Evolutionary conservation across 2,888 invertebrate genomes (phyloP), one percentile per base, ranked within the genome.

Genomic region (Cremastinae sp.): DNA sequence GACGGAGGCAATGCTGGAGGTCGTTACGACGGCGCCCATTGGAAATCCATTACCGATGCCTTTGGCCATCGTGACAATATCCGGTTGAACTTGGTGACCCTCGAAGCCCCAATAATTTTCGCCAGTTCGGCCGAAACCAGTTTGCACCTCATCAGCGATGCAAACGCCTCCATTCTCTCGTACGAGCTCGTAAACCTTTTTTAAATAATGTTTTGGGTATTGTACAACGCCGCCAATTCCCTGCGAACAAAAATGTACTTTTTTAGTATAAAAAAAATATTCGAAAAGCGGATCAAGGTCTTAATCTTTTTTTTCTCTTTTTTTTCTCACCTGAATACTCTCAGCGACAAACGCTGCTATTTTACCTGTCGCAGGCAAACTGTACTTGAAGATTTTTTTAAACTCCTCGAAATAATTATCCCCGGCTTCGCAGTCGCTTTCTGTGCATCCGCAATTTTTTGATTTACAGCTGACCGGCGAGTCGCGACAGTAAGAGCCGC

Each of bases 51-150:
- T 99, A 0, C 98, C 96, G 58, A 96, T 96, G 43, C 97, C 97
- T 89, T 98, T 98, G 0, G 98, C 98, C 95, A 97, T 94, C 0
- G 98, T 97, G 0, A 98, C 97, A 82, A 99, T 98, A 88, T 99
- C 99, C 0, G 99, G 99, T 18, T 92, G 83, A 5, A 97, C 93
- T 2, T 91, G 96, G 86, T 98, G 98, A 12, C 92, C 91, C 90
- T 98, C 93, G 87, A 98, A 99, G n/a, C 98, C 98, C 99, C 99
- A 99, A 90, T 95, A 99, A 84, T 96, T 93, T 58, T 96, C 96
- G 0, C 99, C 99, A 0, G 97, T 96, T 74, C 99, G 92, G 0
- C 97, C 99, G 87, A 99, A 98, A 1, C 99, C 99, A 0, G 98
- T 97, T 91, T 99, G 99, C 0, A 98, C 97, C 92, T 99, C 99